Evolutionary conservation across 2,797 vertebrate species (phyloP), one percentile per base, ranked within the genome.

Genomic region (Dipus sagitta): DNA sequence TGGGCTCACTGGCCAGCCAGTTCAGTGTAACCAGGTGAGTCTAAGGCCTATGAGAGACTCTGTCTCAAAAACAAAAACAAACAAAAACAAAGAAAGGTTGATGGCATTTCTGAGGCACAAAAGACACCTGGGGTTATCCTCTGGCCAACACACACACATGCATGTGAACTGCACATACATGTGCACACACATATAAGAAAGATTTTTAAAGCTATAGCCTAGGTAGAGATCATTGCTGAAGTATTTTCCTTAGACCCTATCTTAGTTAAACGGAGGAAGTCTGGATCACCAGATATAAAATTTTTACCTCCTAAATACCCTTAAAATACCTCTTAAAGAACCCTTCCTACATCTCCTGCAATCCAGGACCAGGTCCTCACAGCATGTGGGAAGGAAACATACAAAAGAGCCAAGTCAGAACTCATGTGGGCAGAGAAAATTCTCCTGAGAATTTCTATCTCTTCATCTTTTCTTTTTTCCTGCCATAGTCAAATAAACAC

Each of bases 161-260:
- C 54, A 58, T 58, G 54, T 58, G 54, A 58, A 58, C 14, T 58
- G 54, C 17, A 58, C 54, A 58, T 17, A 58, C 54, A 58, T 14
- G 54, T 17, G 54, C 17, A 58, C 54, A 58, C 54, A 58, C 54
- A 58, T 17, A 58, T 17, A 58, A 17, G 54, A 17, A 58, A 58
- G 54, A 58, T 58, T 14, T 14, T 58, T 58, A 58, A 58, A 58
- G 15, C 42, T 84, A 79, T 14, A 75, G 81, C 4, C 20, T 21
- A 23, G 15, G 8, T 28, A 17, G 20, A 80, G 28, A 38, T 85
- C 23, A 71, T 2, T 32, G 47, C n/a, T 91, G 20, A 82, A 65
- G 3, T 32, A 60, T 88, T 95, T 95, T 88, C n/a, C 18, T 88
- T 86, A 83, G 86, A 30, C 4, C n/a, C 74, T 90, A 65, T 32